These are phyloP conservation scores for Orthonevra nobilis DNA, from an alignment of 2,888 invertebrate species.

Conservation along the genomic window DNA sequence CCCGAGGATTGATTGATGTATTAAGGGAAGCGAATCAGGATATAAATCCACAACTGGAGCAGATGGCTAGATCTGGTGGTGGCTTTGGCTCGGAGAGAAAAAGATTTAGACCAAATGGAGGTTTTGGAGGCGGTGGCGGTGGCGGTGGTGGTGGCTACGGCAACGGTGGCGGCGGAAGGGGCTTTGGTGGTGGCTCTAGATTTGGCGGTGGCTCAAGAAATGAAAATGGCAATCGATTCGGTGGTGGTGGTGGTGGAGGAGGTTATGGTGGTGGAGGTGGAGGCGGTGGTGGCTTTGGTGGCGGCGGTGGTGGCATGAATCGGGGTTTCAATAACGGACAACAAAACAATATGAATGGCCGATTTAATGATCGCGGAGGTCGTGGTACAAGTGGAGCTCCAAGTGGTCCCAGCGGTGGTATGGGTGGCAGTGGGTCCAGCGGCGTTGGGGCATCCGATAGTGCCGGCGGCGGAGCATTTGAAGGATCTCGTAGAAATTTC, in stretches of 20 bases:
- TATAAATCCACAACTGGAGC: conserved; percentile 91
- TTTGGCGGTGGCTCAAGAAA: conserved; percentile 63
- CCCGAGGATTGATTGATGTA: conserved; percentile 92
- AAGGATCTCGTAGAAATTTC: conserved; percentile 72
- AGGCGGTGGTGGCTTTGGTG: conserved; percentile 56
- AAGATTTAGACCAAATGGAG: conserved; percentile 74
- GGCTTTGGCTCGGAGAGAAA: conserved; percentile 51
- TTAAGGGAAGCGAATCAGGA: conserved; percentile 94
- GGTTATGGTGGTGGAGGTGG: conserved; percentile 54
- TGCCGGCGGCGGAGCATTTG: conserved; percentile 49
- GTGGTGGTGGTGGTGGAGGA: conserved; percentile 57
- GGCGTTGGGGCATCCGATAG: conserved; percentile 26
- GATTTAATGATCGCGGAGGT: conserved; percentile 54
- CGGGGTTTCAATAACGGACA: conserved; percentile 48
- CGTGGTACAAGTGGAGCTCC: conserved; percentile 31
- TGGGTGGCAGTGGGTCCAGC: conserved; percentile 52
- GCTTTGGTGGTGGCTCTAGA: conserved; percentile 57
- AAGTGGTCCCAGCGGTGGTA: conserved; percentile 32
- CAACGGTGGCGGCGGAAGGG: conserved; percentile 45
- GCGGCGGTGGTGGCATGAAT: conserved; percentile 54
- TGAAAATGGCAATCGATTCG: conserved; percentile 47
- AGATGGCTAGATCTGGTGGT: conserved; percentile 84
- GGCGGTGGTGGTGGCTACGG: conserved; percentile 69
- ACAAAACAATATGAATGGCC: conserved; percentile 46
- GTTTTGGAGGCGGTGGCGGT: conserved; percentile 73